Evolutionary conservation across 2,113 vertebrate genomes (phyloP).

Genomic region (Campylomormyrus numenius): DNA sequence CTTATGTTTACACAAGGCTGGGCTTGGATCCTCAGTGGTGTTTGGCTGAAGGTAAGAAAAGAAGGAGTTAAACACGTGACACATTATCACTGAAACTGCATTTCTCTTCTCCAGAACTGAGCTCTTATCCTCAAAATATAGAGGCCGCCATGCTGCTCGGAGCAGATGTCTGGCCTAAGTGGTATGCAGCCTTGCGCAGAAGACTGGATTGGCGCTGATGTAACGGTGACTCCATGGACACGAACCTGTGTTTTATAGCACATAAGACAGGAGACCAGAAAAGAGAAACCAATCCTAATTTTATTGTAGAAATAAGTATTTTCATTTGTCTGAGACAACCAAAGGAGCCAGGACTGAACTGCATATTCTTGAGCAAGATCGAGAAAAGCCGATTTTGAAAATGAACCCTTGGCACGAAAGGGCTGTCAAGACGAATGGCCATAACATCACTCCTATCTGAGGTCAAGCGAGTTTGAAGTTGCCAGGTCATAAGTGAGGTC

Average conservation of each 20-base stretch:
- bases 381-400: not conserved
- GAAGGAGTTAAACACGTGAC: conserved; percentile 9
- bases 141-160: not conserved
- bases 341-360: not conserved
- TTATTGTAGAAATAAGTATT: not conserved
- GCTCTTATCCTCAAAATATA: not conserved
- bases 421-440: not conserved
- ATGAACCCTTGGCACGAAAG: not conserved
- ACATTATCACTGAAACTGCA: not conserved
- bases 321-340: not conserved
- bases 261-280: not conserved
- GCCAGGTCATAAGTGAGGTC: not conserved
- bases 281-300: not conserved
- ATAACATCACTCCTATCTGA: not conserved
- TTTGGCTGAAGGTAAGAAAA: conserved; percentile 33
- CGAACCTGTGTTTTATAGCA: not conserved
- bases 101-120: not conserved
- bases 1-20: conserved; percentile 25
- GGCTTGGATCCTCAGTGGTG: conserved; percentile 20
- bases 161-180: not conserved
- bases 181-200: not conserved
- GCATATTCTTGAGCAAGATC: not conserved
- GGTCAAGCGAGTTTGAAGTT: not conserved
- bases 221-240: not conserved
- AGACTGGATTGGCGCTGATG: not conserved